These are phyloP conservation scores for Drosophila glabriapex DNA, from an alignment of 2,888 invertebrate species.

Conservation along the genomic window DNA sequence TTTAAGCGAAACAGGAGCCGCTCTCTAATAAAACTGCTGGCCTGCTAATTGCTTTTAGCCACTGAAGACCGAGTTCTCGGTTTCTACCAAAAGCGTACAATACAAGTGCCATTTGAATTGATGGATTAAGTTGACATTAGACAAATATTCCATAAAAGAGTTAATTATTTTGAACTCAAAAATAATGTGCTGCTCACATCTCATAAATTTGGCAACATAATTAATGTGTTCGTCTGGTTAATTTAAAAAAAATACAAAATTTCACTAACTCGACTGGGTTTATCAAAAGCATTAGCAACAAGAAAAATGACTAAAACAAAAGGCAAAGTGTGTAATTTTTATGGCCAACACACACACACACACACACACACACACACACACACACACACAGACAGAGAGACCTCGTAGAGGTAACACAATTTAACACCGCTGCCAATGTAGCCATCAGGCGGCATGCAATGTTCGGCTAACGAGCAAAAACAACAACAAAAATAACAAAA, in stretches of 20 bases:
- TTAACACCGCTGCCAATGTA: constrained; percentile 75
- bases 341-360: constrained; percentile 44
- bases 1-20: not conserved
- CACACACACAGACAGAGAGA: not conserved
- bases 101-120: not conserved
- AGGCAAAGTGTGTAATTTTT: constrained; percentile 64
- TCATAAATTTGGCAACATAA: constrained; percentile 22
- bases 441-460: constrained; percentile 78
- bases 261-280: constrained; percentile 32
- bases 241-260: constrained; percentile 20
- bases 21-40: not conserved
- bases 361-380: not conserved
- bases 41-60: not conserved
- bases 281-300: constrained; percentile 61
- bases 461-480: constrained; percentile 76
- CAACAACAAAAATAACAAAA: constrained; percentile 56
- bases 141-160: not conserved
- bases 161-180: not conserved
- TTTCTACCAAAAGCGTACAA: not conserved
- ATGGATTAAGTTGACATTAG: not conserved
- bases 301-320: constrained; percentile 65
- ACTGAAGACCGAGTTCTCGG: not conserved
- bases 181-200: constrained; percentile 3
- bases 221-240: constrained; percentile 45
- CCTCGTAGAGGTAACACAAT: constrained; percentile 57